These are phyloP conservation scores for Oncopeltus fasciatus DNA, from an alignment of 1,140 invertebrate species.

Conservation along the genomic window DNA sequence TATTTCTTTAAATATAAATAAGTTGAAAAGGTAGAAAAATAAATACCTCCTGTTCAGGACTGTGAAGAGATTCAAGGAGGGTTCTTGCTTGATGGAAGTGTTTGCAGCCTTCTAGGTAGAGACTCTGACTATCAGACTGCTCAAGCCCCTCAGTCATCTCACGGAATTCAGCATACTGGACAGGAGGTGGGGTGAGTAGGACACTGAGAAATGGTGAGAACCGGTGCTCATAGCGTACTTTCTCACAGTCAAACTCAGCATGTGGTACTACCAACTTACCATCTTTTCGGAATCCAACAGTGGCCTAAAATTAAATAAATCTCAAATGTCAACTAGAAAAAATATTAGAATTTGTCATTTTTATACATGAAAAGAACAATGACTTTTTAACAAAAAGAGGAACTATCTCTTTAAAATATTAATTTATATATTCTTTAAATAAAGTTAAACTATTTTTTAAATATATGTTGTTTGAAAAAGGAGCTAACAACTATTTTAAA, in stretches of 20 bases:
- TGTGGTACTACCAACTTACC: slow-evolving; percentile 57
- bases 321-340: too few species aligned
- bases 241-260: slow-evolving; percentile 82
- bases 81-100: slow-evolving; percentile 82
- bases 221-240: slow-evolving; percentile 85
- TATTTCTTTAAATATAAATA: neutral
- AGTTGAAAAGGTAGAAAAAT: slow-evolving; percentile 7
- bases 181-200: slow-evolving; percentile 75
- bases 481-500: too few species aligned
- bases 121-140: slow-evolving; percentile 30
- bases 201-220: slow-evolving; percentile 70
- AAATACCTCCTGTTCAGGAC: slow-evolving; percentile 63
- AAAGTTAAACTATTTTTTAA: too few species aligned
- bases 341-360: too few species aligned
- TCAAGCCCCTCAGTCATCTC: slow-evolving; percentile 43
- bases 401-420: too few species aligned
- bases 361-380: too few species aligned
- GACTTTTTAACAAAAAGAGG: too few species aligned
- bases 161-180: slow-evolving; percentile 72
- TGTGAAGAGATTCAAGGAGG: slow-evolving; percentile 62
- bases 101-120: slow-evolving; percentile 72
- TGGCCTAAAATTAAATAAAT: slow-evolving; percentile 39
- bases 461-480: too few species aligned
- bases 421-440: too few species aligned
- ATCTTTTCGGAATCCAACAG: slow-evolving; percentile 55